Evolutionary conservation across 2,113 vertebrate genomes (phyloP).

Genomic region (Phyllopteryx taeniolatus): DNA sequence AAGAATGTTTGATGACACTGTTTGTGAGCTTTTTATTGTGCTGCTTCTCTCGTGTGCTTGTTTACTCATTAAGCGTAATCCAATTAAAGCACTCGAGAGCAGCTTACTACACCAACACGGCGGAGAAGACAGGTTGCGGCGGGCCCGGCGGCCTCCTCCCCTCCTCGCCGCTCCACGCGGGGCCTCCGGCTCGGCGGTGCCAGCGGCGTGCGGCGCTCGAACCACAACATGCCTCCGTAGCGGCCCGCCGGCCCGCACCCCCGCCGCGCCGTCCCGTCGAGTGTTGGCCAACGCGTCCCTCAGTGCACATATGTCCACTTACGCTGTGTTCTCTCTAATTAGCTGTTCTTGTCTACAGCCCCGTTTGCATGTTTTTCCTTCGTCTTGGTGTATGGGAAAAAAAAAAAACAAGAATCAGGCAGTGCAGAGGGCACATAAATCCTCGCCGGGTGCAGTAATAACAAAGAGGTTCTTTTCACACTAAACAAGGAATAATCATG

Average conservation of each 20-base stretch:
- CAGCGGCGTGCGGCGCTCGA: slow-evolving; percentile 58
- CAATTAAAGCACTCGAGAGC: slow-evolving; percentile 69
- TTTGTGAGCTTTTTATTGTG: slow-evolving; percentile 59
- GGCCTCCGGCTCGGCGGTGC: slow-evolving; percentile 26
- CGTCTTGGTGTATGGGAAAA: slow-evolving; percentile 4
- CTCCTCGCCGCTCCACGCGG: slow-evolving; percentile 34
- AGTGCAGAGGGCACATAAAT: slow-evolving; percentile 13
- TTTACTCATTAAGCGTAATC: slow-evolving; percentile 70
- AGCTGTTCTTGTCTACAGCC: slow-evolving; percentile 45
- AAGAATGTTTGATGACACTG: slow-evolving; percentile 11
- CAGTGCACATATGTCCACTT: slow-evolving; percentile 69
- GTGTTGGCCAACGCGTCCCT: slow-evolving; percentile 64
- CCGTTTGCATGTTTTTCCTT: slow-evolving; percentile 23
- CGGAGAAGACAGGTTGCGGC: slow-evolving; percentile 65
- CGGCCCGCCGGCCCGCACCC: slow-evolving; percentile 47
- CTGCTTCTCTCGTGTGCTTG: slow-evolving; percentile 56
- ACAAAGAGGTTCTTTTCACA: slow-evolving; percentile 39
- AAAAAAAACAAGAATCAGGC: slow-evolving; percentile 14
- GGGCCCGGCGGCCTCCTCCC: slow-evolving; percentile 47
- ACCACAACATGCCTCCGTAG: slow-evolving; percentile 68
- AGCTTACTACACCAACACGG: slow-evolving; percentile 47
- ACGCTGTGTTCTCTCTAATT: slow-evolving; percentile 70
- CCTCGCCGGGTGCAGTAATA: slow-evolving; percentile 28
- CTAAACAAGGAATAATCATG: slow-evolving; percentile 47
- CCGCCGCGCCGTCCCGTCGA: slow-evolving; percentile 54